A percentile compares a stretch with the other conserved stretches of the same genome.
Conservation (phyloP, 2,888 invertebrate species). For the Escarpia spicata region DNA sequence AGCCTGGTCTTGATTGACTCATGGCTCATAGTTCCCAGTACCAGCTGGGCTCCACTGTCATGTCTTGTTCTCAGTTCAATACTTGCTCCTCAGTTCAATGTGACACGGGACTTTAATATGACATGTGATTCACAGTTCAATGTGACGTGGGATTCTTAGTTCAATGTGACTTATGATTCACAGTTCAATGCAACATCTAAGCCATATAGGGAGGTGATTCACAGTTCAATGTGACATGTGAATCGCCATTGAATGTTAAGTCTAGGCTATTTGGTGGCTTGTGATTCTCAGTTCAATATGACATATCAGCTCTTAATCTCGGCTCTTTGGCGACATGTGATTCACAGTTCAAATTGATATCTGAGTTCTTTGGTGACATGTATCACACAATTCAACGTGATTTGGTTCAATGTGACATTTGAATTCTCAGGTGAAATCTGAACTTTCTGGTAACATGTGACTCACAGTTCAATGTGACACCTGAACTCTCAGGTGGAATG, state of each 20-base stretch:
- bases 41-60: not conserved
- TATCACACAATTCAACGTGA: too few relatives aligned
- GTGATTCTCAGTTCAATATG: not conserved
- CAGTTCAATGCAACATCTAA: not conserved
- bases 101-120: not conserved
- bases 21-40: not conserved
- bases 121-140: not conserved
- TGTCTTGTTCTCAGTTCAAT: not conserved
- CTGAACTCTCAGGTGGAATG: too few relatives aligned
- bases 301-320: not conserved
- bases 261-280: not conserved
- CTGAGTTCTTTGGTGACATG: too few relatives aligned
- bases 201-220: not conserved
- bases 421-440: too few relatives aligned
- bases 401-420: too few relatives aligned
- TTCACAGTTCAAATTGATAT: not conserved
- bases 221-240: conserved; percentile 1
- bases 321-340: not conserved
- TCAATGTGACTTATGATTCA: not conserved
- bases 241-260: not conserved
- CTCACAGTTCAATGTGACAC: too few relatives aligned
- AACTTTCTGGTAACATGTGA: too few relatives aligned
- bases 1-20: not conserved
- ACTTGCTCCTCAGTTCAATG: not conserved
- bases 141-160: not conserved